phyloP scores from a whole-genome alignment of 2,797 vertebrate genomes.

The Ambastaia sidthimunki region DNA sequence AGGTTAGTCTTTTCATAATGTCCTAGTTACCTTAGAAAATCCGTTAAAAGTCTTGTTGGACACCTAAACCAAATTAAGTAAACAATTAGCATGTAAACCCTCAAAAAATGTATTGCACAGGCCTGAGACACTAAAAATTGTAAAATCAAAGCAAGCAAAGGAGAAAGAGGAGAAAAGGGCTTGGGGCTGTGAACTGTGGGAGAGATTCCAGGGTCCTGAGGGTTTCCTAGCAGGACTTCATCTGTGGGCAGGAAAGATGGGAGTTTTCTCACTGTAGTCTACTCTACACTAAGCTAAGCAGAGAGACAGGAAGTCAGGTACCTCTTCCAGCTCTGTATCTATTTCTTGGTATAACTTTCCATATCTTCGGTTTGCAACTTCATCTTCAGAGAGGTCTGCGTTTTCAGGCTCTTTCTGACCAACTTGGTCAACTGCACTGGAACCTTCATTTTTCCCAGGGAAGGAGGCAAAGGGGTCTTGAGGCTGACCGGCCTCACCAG shows the following conservation, averaged over 20 bases:
- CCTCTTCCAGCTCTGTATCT: constrained; percentile 94
- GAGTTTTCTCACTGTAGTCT: constrained; percentile 69
- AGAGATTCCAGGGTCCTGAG: constrained; percentile 66
- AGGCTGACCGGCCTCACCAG: constrained; percentile 57
- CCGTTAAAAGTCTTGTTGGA: constrained; percentile 84
- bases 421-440: constrained; percentile 75
- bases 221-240: constrained; percentile 61
- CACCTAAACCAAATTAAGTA: constrained; percentile 79
- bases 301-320: constrained; percentile 80
- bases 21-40: constrained; percentile 84
- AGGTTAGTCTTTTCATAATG: constrained; percentile 15
- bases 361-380: constrained; percentile 94
- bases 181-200: constrained; percentile 58
- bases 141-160: constrained; percentile 62
- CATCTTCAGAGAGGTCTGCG: constrained; percentile 97
- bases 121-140: constrained; percentile 47
- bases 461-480: constrained; percentile 59
- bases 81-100: constrained; percentile 56
- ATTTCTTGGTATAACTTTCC: constrained; percentile 93
- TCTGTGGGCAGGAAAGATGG: constrained; percentile 59
- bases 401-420: constrained; percentile 86
- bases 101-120: constrained; percentile 14
- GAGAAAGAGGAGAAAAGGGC: constrained; percentile 63
- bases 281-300: constrained; percentile 82
- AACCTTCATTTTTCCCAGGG: constrained; percentile 50